Conservation (phyloP, 2,797 vertebrate genomes). For the Tadarida brasiliensis region DNA sequence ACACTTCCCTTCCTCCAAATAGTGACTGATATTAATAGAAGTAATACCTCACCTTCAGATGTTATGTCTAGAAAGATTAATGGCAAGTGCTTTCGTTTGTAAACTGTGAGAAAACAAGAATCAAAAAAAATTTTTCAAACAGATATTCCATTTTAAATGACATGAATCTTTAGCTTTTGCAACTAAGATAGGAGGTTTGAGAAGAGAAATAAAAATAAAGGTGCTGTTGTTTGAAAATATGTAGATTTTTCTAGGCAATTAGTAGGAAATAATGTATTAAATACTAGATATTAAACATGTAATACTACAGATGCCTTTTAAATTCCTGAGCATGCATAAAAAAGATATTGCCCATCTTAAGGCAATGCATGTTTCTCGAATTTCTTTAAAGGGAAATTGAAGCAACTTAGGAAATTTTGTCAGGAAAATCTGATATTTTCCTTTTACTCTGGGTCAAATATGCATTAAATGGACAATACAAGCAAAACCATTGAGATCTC, state of each 20-base stretch:
- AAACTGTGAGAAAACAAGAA: constrained; percentile 48
- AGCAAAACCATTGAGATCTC: constrained; percentile 63
- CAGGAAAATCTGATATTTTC: constrained; percentile 53
- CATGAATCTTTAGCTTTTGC: constrained; percentile 64
- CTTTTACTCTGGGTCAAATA: constrained; percentile 70
- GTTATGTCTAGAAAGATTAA: constrained; percentile 72
- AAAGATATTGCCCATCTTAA: background rate
- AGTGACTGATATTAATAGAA: constrained; percentile 64
- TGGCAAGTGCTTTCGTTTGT: constrained; percentile 62
- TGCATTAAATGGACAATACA: constrained; percentile 69
- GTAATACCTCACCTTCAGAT: constrained; percentile 63
- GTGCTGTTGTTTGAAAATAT: constrained; percentile 50
- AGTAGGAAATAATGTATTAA: background rate
- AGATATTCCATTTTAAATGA: constrained; percentile 25
- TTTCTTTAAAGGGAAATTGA: constrained; percentile 26
- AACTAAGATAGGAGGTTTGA: background rate
- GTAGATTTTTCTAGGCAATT: background rate
- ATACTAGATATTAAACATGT: background rate
- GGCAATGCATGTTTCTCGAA: background rate
- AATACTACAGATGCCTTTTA: background rate
- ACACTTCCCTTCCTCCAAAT: constrained; percentile 60
- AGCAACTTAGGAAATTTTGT: constrained; percentile 43
- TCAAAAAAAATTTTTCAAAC: background rate
- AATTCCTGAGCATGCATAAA: background rate
- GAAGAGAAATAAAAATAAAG: constrained; percentile 72